Conservation (phyloP, 2,888 invertebrate species). For the Caenorhabditis panamensis region DNA sequence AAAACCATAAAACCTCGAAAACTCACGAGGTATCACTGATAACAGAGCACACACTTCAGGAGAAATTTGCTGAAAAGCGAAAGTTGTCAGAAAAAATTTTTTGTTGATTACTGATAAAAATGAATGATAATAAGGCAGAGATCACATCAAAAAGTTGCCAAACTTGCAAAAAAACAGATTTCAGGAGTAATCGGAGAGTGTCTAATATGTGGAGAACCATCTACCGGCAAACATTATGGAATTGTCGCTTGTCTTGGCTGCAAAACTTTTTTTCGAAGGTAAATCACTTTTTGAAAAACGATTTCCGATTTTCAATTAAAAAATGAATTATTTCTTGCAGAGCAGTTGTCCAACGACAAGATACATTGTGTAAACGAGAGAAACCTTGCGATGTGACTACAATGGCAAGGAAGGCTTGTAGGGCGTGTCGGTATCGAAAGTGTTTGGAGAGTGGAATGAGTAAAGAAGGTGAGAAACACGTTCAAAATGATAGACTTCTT, state of each 20-base stretch:
- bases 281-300: no score
- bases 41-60: no score
- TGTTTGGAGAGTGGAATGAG: slow-evolving; percentile 81
- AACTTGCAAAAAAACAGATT: slow-evolving; percentile 13
- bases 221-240: slow-evolving; percentile 80
- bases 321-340: slow-evolving; percentile 60
- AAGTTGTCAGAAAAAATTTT: no score
- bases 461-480: slow-evolving; percentile 73
- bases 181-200: slow-evolving; percentile 72
- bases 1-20: no score
- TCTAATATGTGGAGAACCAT: slow-evolving; percentile 74
- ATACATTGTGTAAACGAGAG: slow-evolving; percentile 78
- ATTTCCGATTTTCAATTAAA: no score
- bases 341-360: slow-evolving; percentile 81
- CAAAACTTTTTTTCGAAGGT: slow-evolving; percentile 81
- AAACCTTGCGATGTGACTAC: slow-evolving; percentile 73
- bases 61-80: no score
- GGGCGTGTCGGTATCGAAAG: slow-evolving; percentile 79
- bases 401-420: slow-evolving; percentile 76
- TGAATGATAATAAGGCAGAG: background rate
- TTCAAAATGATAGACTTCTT: background rate
- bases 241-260: slow-evolving; percentile 80
- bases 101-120: no score
- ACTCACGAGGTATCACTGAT: no score
- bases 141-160: background rate